phyloP scores from a whole-genome alignment of 23 tunicate species.

The Styela clava region DNA sequence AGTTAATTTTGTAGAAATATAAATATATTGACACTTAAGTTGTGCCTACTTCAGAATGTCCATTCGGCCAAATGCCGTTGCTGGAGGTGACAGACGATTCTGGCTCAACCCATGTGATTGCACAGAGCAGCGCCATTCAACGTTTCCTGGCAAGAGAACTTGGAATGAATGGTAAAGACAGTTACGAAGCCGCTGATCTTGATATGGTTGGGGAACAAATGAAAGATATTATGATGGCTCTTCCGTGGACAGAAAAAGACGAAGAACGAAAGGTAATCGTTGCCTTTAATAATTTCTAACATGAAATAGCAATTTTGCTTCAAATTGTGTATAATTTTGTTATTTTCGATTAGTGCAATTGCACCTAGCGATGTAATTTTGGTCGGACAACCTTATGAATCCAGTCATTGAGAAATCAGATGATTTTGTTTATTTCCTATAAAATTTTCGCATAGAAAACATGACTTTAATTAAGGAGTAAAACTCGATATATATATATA shows the following conservation, averaged over 20 bases:
- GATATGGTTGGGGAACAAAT: slow-evolving; percentile 47
- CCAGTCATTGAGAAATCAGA: no score
- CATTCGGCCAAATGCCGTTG: slow-evolving; percentile 55
- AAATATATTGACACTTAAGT: no score
- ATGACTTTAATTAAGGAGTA: no score
- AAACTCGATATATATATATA: no score
- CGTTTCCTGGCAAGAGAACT: slow-evolving; percentile 57
- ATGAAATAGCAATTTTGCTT: no score
- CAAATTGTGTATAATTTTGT: background rate
- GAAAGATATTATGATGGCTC: slow-evolving; percentile 44
- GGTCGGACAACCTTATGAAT: background rate
- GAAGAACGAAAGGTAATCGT: slow-evolving; percentile 51
- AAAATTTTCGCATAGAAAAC: no score
- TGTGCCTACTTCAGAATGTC: slow-evolving; percentile 52
- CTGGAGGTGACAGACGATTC: slow-evolving; percentile 44
- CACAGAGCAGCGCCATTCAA: slow-evolving; percentile 50
- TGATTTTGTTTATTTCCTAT: no score
- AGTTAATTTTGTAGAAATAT: no score
- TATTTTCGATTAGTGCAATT: background rate
- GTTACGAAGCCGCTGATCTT: slow-evolving; percentile 21
- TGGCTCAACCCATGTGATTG: slow-evolving; percentile 8
- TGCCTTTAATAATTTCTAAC: background rate
- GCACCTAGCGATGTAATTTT: no score
- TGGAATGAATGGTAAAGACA: slow-evolving; percentile 27
- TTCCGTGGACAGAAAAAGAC: slow-evolving; percentile 59